These are phyloP conservation scores for Ailurus styani DNA, from an alignment of 2,113 vertebrate genomes.

Conservation along the genomic window DNA sequence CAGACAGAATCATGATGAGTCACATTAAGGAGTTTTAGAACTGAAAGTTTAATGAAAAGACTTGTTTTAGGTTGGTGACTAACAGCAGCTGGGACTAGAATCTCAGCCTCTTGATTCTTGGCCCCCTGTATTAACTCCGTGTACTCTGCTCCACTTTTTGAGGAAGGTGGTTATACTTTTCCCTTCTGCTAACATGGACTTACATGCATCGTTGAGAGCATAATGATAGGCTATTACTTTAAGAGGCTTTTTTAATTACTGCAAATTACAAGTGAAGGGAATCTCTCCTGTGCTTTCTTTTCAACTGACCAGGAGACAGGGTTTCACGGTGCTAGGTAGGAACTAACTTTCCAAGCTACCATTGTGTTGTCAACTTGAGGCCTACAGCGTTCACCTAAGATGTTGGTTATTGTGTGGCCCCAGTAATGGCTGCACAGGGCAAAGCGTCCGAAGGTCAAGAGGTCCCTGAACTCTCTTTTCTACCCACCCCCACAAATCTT, in stretches of 20 bases:
- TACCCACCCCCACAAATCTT: background rate
- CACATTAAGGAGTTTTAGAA: constrained; percentile 28
- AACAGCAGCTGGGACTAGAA: background rate
- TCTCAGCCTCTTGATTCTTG: background rate
- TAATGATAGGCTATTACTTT: background rate
- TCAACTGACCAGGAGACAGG: background rate
- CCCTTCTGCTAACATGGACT: background rate
- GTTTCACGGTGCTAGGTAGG: background rate
- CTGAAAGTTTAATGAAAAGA: background rate
- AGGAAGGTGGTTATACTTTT: background rate
- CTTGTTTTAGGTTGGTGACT: background rate
- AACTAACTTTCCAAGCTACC: constrained; percentile 23
- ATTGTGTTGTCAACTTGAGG: background rate
- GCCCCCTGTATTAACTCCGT: background rate
- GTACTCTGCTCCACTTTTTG: background rate
- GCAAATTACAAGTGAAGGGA: background rate
- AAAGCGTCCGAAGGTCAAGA: background rate
- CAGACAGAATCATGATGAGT: background rate
- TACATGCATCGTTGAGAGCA: background rate
- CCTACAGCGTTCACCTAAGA: background rate
- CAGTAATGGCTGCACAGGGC: background rate
- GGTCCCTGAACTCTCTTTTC: background rate
- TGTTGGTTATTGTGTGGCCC: background rate
- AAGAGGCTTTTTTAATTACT: background rate
- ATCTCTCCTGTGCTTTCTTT: background rate